phyloP scores from a whole-genome alignment of 1,140 invertebrate genomes.

The Drosophila santomea region DNA sequence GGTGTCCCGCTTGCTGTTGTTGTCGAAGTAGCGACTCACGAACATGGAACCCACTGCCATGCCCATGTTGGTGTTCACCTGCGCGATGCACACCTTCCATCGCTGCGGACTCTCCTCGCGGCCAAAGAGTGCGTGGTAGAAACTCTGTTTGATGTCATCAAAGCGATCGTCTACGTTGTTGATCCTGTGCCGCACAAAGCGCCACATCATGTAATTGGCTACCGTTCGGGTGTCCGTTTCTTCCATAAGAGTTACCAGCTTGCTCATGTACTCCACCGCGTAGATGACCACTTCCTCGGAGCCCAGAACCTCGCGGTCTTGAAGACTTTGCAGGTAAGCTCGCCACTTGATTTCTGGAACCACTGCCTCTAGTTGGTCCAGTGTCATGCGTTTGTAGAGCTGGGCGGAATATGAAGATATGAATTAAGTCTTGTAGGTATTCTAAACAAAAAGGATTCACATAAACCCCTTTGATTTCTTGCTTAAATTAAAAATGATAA shows the following conservation, averaged over 20 bases:
- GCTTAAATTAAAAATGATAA: no score
- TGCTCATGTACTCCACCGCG: conserved; percentile 85
- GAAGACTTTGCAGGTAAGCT: conserved; percentile 89
- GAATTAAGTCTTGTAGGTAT: no score
- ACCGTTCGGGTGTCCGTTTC: conserved; percentile 85
- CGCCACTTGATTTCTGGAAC: conserved; percentile 93
- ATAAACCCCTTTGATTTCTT: no score
- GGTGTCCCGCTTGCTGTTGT: conserved; percentile 92
- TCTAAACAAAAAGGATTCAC: no score
- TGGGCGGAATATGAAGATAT: background rate
- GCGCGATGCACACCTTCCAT: conserved; percentile 94
- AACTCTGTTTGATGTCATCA: conserved; percentile 88
- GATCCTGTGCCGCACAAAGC: conserved; percentile 93
- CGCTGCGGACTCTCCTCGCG: conserved; percentile 93
- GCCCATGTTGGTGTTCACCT: conserved; percentile 94
- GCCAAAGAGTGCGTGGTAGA: conserved; percentile 89
- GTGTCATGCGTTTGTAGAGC: conserved; percentile 91
- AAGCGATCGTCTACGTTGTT: conserved; percentile 94
- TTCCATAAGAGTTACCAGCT: conserved; percentile 85
- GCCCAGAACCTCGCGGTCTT: conserved; percentile 89
- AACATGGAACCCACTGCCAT: conserved; percentile 98
- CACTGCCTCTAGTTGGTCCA: conserved; percentile 88
- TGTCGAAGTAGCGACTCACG: conserved; percentile 94
- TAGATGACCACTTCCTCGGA: conserved; percentile 84
- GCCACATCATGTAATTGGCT: conserved; percentile 92